Evolutionary conservation across 2,888 invertebrate genomes (phyloP), one percentile per base, ranked within the genome.

Genomic region (Aporophyla lueneburgensis): DNA sequence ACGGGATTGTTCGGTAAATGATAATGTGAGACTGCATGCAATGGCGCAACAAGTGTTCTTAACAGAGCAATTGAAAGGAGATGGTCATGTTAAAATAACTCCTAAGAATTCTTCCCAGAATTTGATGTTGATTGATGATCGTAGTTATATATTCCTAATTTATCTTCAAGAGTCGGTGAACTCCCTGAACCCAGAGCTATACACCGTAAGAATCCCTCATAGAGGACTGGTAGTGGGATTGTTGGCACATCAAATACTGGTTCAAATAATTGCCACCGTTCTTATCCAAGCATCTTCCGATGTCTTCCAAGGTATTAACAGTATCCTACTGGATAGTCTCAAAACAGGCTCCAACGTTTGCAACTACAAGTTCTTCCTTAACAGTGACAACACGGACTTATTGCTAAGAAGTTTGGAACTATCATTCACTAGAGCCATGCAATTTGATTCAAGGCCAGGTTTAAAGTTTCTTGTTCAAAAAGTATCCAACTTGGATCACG

Each of bases 401-500:
- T 96, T 99, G 71, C 93, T 99, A 67, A 97, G 98, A 88, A 98
- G 98, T 89, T 96, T 99, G 81, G 98, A 99, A 87, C 97, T 98
- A 78, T 99, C 99, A 4, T 98, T 98, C 91, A 97, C 97, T 71
- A 97, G 98, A 76, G 98, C 99, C 0, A 97, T 98, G 92, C 98
- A 98, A 89, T 99, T 99, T 92, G 99, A 99, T 93, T 97, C 98
- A 14, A 97, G 99, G 53, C 99, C 99, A 0, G 99, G 99, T 0
- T 96, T 99, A 33, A 99, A 99, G 93, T 99, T 99, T 93, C 97
- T 99, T 5, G 98, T 99, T 81, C 99, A 99, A 94, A 99, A 99
- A 96, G 99, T 99, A 0, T 98, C 98, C 0, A 98, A 98, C 91
- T 97, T 99, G 83, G 98, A 98, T 78, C 97, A 98, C 88, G 98